Base-by-base conservation (phyloP, 1,140 invertebrate species). In the Megalopta genalis region DNA sequence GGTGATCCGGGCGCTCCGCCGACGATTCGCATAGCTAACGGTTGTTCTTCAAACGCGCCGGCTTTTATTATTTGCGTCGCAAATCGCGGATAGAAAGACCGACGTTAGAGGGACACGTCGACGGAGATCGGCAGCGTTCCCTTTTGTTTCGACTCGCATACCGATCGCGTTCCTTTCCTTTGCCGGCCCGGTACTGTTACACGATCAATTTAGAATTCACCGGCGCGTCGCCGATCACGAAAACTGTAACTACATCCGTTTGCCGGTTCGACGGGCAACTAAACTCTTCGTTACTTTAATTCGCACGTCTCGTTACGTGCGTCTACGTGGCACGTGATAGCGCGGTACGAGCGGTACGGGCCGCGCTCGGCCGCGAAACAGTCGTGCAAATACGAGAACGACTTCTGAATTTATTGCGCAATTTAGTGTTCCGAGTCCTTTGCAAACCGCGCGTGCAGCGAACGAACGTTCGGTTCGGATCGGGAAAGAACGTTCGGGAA, bases 341-440 rank as follows among this genome's bases (percentile, higher is more conserved):
- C 73, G 57, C 73, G 49, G 14, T 52, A 39, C 62, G 62, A 60
- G 60, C 73, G 49, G 73, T 59, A 59, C 73, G 27, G 14, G 27
- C 63, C 62, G 52, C 21, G 60, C 77, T 79, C 62, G 57, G 72
- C 60, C 60, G 83, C 67, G 52, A 86, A 86, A 63, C 60, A 72
- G 37, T 64, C 71, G 76, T 72, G 84, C 66, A 86, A 86, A 86
- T 70, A 82, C 42, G 32, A 75, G 65, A 82, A 65, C 60, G 67
- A 76, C 72, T 86, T 46, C 67, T 64, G 59, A 86, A 87, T 86
- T 87, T 82, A 86, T 82, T 78, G 69, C 78, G 81, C 59, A 77
- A 87, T 76, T 83, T 81, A 71, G 39, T 46, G 52, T 71, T 77
- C 69, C 23, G 37, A 60, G 49, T 65, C 66, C 39, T 27, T 54